A percentile compares a stretch with the other conserved stretches of the same genome.
Conservation (phyloP, 2,888 invertebrate species). For the Hydriomena furcata region DNA sequence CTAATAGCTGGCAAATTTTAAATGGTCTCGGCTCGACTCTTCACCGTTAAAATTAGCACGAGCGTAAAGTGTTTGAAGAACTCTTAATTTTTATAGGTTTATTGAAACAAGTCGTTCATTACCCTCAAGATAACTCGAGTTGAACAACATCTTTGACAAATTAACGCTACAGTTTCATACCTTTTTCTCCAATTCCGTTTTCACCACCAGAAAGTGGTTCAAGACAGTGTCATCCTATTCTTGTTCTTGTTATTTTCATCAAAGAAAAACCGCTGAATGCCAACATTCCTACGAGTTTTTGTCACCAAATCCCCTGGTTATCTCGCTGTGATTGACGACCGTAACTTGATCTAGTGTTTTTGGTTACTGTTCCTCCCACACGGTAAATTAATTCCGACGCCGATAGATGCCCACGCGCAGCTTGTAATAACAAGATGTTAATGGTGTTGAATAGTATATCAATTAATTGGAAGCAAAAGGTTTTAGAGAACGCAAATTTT, state of each 20-base stretch:
- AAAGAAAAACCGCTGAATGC: constrained; percentile 41
- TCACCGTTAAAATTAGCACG: constrained; percentile 15
- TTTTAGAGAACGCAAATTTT: constrained; percentile 22
- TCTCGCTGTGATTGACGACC: constrained; percentile 68
- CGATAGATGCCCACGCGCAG: constrained; percentile 48
- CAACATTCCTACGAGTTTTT: constrained; percentile 59
- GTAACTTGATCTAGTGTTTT: constrained; percentile 65
- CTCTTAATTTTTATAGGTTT: too few species aligned
- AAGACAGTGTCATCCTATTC: neutral
- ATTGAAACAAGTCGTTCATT: too few species aligned
- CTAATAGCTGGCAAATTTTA: constrained; percentile 50
- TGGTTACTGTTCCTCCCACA: constrained; percentile 52
- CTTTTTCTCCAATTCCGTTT: neutral
- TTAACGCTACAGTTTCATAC: neutral
- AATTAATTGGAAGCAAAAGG: constrained; percentile 41
- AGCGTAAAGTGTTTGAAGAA: neutral
- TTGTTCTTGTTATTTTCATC: neutral
- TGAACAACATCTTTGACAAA: neutral
- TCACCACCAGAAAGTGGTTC: neutral
- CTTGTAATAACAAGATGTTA: constrained; percentile 56
- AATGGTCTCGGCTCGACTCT: constrained; percentile 1
- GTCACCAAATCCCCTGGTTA: constrained; percentile 51
- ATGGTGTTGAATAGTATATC: constrained; percentile 56
- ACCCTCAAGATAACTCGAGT: too few species aligned
- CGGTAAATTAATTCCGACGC: constrained; percentile 59